phyloP scores from a whole-genome alignment of 2,888 invertebrate species.

The Eupithecia inturbata region DNA sequence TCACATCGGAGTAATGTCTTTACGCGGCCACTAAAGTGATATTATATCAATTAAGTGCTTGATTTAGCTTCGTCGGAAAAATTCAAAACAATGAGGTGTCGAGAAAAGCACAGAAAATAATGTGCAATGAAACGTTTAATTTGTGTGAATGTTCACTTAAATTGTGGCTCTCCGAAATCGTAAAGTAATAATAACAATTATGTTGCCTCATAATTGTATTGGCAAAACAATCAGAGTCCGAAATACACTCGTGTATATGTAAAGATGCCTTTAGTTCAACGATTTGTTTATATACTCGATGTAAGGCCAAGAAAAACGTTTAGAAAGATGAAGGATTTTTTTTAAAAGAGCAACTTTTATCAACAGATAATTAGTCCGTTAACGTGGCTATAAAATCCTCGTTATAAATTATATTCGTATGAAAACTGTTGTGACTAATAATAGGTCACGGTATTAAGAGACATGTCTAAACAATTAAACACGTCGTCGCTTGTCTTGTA shows the following conservation, averaged over 20 bases:
- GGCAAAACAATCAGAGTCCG: conserved; percentile 29
- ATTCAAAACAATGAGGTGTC: conserved; percentile 79
- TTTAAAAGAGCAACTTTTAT: conserved; percentile 31
- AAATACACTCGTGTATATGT: conserved; percentile 20
- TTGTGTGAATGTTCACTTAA: conserved; percentile 61
- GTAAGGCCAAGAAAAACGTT: conserved; percentile 1
- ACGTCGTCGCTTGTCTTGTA: conserved; percentile 81
- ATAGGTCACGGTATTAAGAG: conserved; percentile 70
- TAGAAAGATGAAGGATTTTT: conserved; percentile 20
- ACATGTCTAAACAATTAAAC: conserved; percentile 76
- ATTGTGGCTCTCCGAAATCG: conserved; percentile 48
- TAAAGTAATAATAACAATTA: conserved; percentile 48
- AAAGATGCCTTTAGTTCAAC: not conserved
- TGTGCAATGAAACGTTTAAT: conserved; percentile 73
- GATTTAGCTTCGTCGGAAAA: conserved; percentile 77
- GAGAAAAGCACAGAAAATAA: conserved; percentile 73
- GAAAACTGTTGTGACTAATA: conserved; percentile 70
- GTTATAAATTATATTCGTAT: conserved; percentile 60
- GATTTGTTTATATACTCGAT: conserved; percentile 12
- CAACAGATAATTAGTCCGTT: conserved; percentile 49
- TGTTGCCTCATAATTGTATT: conserved; percentile 37
- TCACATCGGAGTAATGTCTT: conserved; percentile 70
- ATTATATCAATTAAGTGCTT: conserved; percentile 79
- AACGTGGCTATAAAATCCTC: conserved; percentile 48
- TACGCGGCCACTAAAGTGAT: conserved; percentile 76